These are phyloP conservation scores for Cyprinodon diabolis DNA, from an alignment of 2,797 vertebrate genomes.

Conservation along the genomic window DNA sequence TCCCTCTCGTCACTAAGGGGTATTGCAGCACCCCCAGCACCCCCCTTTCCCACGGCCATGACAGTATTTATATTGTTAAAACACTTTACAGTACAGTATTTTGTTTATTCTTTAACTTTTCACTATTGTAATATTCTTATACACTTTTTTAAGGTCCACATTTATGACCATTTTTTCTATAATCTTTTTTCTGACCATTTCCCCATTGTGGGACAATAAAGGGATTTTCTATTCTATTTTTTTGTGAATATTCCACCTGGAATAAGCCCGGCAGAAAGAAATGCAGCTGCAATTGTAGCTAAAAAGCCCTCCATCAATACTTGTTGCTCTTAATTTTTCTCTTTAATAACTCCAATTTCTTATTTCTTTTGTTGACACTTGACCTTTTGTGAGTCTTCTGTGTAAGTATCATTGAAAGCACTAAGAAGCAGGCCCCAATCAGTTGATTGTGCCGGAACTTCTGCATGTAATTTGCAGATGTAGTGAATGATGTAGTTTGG, in stretches of 20 bases:
- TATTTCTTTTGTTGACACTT: slow-evolving; percentile 43
- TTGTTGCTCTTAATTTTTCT: background rate
- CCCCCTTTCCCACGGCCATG: no score
- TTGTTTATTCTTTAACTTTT: no score
- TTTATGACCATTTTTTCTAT: no score
- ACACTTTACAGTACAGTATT: no score
- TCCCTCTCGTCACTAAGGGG: no score
- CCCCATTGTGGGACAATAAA: no score
- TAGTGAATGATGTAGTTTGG: slow-evolving; percentile 20
- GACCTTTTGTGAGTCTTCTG: slow-evolving; percentile 50
- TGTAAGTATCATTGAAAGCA: slow-evolving; percentile 43
- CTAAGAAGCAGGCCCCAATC: slow-evolving; percentile 62
- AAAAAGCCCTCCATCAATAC: background rate
- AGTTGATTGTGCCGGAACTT: slow-evolving; percentile 69
- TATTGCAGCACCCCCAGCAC: no score
- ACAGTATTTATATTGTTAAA: no score
- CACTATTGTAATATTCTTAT: no score
- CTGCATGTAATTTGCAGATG: slow-evolving; percentile 50
- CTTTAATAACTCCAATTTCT: slow-evolving; percentile 1
- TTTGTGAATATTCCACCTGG: background rate
- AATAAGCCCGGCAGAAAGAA: background rate
- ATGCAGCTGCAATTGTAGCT: background rate
- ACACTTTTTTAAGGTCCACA: no score
- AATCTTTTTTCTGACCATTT: no score
- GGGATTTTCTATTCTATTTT: no score